phyloP scores from a whole-genome alignment of 2,113 vertebrate genomes.

The Limanda limanda region DNA sequence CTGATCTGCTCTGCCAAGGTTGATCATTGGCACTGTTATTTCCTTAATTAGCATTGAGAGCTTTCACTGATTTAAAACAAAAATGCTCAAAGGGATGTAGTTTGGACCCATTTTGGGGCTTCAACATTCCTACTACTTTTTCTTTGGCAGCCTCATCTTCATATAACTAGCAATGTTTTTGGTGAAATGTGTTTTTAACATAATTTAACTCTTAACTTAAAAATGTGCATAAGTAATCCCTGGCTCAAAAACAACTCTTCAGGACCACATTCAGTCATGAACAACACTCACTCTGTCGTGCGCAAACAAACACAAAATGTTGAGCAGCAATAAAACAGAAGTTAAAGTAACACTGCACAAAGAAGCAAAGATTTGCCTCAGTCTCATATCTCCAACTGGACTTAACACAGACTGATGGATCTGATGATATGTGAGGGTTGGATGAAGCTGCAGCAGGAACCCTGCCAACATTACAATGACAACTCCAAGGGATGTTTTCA shows the following conservation, averaged over 20 bases:
- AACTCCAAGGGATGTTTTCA: conserved; percentile 35
- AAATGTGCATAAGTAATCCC: conserved; percentile 12
- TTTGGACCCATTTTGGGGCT: conserved; percentile 48
- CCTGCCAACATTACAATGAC: conserved; percentile 1
- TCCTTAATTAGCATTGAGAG: conserved; percentile 18
- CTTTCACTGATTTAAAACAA: conserved; percentile 12
- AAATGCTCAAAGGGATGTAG: neutral
- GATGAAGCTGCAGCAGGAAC: conserved; percentile 3
- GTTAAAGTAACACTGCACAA: conserved; percentile 42
- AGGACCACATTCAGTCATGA: conserved; percentile 30
- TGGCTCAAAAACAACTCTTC: neutral
- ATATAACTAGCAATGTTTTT: conserved; percentile 33
- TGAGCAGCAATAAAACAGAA: conserved; percentile 44
- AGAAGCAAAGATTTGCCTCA: conserved; percentile 14
- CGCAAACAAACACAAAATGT: conserved; percentile 26
- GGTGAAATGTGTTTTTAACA: conserved; percentile 11
- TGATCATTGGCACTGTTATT: conserved; percentile 48
- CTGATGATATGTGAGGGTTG: neutral
- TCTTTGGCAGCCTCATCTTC: conserved; percentile 68
- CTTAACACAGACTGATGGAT: conserved; percentile 16
- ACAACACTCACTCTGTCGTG: conserved; percentile 11
- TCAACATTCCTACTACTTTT: conserved; percentile 49
- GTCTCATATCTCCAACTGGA: neutral
- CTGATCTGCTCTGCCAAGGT: conserved; percentile 13
- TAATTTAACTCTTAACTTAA: neutral